Evolutionary conservation across 1,140 invertebrate genomes (phyloP), one percentile per base, ranked within the genome.

Genomic region (Tetraneura akinire): DNA sequence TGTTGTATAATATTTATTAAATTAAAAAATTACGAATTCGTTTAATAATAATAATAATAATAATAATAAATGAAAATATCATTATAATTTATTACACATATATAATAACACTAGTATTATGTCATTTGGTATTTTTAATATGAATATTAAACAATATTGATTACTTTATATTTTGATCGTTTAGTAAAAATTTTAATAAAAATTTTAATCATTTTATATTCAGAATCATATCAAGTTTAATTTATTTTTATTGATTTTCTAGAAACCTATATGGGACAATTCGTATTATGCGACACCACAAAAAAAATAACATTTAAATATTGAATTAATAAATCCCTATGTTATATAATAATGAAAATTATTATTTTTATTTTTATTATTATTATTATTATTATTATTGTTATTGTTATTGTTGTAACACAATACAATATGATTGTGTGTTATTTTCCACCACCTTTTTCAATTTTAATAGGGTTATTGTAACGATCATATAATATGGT

Each of bases 401-500:
- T 42, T 57, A 26, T 32, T 18, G 29, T 62, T 68, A 1, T 37
- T 71, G 68, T 71, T 29, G 26, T 71, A 26, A 70, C 16, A 49
- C n/a, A 51, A 29, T 51, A 51, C 5, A 51, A 51, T 14, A 49
- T 10, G 23, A 71, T 71, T 71, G 47, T 51, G 6, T 29, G 51
- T 0, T 71, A 51, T 71, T 71, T 71, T 32, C 68, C 68, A 16
- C 45, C 45, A 29, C 45, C 68, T 49, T 16, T 18, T 47, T 47
- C 42, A 29, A 71, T 51, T 29, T n/a, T 21, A 51, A 51, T 29
- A 71, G 45, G 68, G 68, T 51, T 23, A 71, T 71, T 71, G 68
- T 51, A 71, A 71, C 23, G 45, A 51, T 51, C 45, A n/a, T 9
- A 47, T 51, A n/a, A 32, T 26, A 2, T 32, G 23, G 45, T n/a